Evolutionary conservation across 1,140 invertebrate species (phyloP).

Genomic region (Aphelenchoides besseyi): DNA sequence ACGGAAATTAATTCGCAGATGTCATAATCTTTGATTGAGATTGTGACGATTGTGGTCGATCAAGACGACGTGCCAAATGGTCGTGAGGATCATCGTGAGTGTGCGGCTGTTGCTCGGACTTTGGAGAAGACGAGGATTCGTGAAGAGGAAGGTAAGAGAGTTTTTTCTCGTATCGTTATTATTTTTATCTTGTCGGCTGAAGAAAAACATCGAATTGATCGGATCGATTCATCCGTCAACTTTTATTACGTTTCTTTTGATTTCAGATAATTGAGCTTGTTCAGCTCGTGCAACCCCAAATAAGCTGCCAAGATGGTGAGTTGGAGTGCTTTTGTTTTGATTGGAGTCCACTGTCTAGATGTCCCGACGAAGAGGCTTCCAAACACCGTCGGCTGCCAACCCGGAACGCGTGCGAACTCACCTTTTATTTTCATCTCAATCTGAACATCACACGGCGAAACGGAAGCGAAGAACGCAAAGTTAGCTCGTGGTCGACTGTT

Average conservation of each 20-base stretch:
- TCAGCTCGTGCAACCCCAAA: too few species aligned
- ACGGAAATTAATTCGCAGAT: too few species aligned
- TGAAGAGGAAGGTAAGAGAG: too few species aligned
- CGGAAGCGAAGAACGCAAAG: slow-evolving; percentile 60
- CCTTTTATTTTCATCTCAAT: slow-evolving; percentile 57
- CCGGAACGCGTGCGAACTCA: slow-evolving; percentile 59
- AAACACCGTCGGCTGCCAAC: slow-evolving; percentile 42
- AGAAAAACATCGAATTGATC: not conserved
- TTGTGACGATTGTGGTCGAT: too few species aligned
- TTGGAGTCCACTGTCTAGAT: slow-evolving; percentile 36
- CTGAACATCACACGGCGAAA: slow-evolving; percentile 53
- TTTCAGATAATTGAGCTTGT: not conserved
- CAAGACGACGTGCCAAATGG: too few species aligned
- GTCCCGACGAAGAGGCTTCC: slow-evolving; percentile 49
- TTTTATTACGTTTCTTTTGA: not conserved
- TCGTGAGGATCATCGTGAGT: too few species aligned
- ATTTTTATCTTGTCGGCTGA: not conserved
- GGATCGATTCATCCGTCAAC: not conserved
- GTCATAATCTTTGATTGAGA: too few species aligned
- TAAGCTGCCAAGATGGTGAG: too few species aligned
- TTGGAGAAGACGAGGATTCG: too few species aligned
- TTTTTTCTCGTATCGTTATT: not conserved
- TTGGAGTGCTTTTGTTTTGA: too few species aligned
- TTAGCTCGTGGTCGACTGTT: too few species aligned
- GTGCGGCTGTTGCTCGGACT: too few species aligned